phyloP scores from a whole-genome alignment of 2,797 vertebrate genomes.

The Sarcoramphus papa region DNA sequence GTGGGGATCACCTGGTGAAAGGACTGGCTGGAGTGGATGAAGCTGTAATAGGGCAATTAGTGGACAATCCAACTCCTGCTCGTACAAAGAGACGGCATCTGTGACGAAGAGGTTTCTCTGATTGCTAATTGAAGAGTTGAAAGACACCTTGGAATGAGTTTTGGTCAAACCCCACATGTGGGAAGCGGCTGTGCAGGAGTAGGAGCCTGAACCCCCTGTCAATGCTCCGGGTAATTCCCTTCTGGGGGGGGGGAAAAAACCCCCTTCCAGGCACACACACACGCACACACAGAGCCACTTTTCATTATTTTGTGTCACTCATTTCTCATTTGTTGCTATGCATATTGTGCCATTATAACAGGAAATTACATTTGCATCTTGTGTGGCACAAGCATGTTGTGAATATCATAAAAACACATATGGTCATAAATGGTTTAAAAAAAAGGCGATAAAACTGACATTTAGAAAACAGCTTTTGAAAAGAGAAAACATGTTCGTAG shows the following conservation, averaged over 20 bases:
- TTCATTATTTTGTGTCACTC: slow-evolving; percentile 67
- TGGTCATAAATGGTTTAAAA: slow-evolving; percentile 65
- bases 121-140: neutral
- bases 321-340: slow-evolving; percentile 55
- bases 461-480: slow-evolving; percentile 68
- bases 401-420: slow-evolving; percentile 78
- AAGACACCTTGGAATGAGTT: neutral
- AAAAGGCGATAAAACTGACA: slow-evolving; percentile 70
- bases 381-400: slow-evolving; percentile 75
- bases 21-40: neutral
- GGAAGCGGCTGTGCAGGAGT: neutral
- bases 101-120: slow-evolving; percentile 1
- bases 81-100: neutral
- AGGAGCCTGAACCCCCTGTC: neutral
- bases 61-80: neutral
- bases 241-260: neutral
- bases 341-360: slow-evolving; percentile 67
- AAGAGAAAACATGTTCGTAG: slow-evolving; percentile 36
- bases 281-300: neutral
- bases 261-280: neutral
- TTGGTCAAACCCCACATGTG: neutral
- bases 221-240: slow-evolving; percentile 16
- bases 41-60: neutral
- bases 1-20: neutral
- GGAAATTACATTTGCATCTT: slow-evolving; percentile 76